Conservation (phyloP, 1,140 invertebrate genomes). For the Telenomus remus region DNA sequence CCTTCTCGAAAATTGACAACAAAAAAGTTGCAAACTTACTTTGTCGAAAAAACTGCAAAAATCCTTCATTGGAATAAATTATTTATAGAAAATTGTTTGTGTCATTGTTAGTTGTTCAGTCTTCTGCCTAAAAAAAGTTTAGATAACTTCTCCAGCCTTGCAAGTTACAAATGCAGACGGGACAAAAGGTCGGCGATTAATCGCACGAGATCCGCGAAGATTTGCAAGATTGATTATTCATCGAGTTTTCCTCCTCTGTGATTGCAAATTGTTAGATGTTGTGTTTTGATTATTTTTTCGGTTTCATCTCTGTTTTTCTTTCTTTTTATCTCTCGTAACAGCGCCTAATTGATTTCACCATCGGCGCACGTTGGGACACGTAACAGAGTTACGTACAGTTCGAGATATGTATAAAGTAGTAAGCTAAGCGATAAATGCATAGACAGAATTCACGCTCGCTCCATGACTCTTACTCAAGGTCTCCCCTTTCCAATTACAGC, state of each 20-base stretch:
- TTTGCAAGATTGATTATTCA: slow-evolving; percentile 33
- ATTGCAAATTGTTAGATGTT: too few species aligned
- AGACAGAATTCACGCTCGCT: slow-evolving; percentile 61
- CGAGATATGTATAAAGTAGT: slow-evolving; percentile 58
- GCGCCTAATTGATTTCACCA: slow-evolving; percentile 63
- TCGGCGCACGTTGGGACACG: slow-evolving; percentile 51
- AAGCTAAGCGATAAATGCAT: slow-evolving; percentile 55
- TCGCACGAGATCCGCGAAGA: slow-evolving; percentile 14
- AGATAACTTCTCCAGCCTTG: slow-evolving; percentile 1
- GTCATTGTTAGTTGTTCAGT: too few species aligned
- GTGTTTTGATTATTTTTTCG: too few species aligned
- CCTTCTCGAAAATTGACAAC: too few species aligned
- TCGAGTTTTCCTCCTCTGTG: slow-evolving; percentile 27
- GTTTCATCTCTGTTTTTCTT: slow-evolving; percentile 7
- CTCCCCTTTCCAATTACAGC: slow-evolving; percentile 70
- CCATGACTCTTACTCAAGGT: slow-evolving; percentile 72
- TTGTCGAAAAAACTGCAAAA: too few species aligned
- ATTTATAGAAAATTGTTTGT: too few species aligned
- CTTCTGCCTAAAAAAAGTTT: too few species aligned
- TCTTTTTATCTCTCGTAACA: slow-evolving; percentile 50
- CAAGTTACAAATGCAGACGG: slow-evolving; percentile 15
- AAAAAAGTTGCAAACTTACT: too few species aligned
- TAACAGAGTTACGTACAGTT: slow-evolving; percentile 61
- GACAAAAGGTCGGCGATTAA: slow-evolving; percentile 23
- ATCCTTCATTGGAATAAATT: too few species aligned